phyloP scores from a whole-genome alignment of 1,140 invertebrate species.

The Hypothenemus hampei region DNA sequence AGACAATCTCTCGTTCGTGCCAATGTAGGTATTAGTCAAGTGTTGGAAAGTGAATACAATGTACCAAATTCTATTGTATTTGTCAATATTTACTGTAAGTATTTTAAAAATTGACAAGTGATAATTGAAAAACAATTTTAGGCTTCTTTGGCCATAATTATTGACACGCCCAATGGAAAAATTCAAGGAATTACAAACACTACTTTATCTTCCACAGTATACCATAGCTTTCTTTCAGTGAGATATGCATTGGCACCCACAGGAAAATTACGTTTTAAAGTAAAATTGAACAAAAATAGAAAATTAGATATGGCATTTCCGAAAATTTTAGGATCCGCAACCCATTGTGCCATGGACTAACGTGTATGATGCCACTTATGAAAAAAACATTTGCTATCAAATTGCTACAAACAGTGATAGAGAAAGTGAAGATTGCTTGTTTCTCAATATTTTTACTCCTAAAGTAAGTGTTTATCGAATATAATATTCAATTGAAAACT shows the following conservation, averaged over 20 bases:
- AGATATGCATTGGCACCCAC: slow-evolving; percentile 22
- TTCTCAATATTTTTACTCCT: slow-evolving; percentile 26
- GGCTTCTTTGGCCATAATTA: background rate
- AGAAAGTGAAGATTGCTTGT: slow-evolving; percentile 28
- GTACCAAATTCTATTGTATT: too few relatives aligned
- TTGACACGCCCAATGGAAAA: background rate
- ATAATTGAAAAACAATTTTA: background rate
- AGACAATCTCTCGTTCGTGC: too few relatives aligned
- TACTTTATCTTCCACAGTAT: background rate
- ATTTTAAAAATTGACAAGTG: too few relatives aligned
- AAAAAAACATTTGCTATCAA: slow-evolving; percentile 22
- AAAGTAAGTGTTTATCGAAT: background rate
- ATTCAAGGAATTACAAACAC: background rate
- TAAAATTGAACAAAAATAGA: background rate
- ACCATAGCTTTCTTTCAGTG: slow-evolving; percentile 11
- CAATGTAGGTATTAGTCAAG: too few relatives aligned
- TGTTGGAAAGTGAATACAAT: too few relatives aligned
- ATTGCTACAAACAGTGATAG: background rate
- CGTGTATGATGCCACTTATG: slow-evolving; percentile 18
- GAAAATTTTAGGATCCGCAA: background rate
- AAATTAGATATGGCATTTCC: background rate
- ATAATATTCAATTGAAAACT: background rate
- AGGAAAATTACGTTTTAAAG: slow-evolving; percentile 12
- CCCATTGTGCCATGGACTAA: slow-evolving; percentile 17
- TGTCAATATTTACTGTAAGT: too few relatives aligned